Evolutionary conservation across 2,888 invertebrate species (phyloP).

Genomic region (Chymomyza fuscimana): DNA sequence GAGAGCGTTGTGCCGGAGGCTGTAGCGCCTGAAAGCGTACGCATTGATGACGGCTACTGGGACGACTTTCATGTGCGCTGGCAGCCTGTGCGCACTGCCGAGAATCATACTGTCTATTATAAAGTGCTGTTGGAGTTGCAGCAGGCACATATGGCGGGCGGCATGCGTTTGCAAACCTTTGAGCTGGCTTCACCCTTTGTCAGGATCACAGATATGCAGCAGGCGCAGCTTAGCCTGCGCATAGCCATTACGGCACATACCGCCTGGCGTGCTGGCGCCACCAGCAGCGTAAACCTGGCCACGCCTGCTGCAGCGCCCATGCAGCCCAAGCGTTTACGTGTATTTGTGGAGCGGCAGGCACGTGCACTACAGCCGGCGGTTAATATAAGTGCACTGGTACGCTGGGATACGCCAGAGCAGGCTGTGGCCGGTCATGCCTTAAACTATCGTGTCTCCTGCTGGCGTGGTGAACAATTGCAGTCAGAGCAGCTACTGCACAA

Average conservation of each 20-base stretch:
- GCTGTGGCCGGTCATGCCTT: slow-evolving; percentile 80
- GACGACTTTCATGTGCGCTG: slow-evolving; percentile 91
- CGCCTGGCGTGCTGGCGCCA: slow-evolving; percentile 89
- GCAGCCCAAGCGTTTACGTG: slow-evolving; percentile 86
- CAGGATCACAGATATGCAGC: slow-evolving; percentile 74
- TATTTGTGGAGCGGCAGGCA: slow-evolving; percentile 84
- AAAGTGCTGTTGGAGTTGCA: slow-evolving; percentile 66
- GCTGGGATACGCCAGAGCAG: slow-evolving; percentile 89
- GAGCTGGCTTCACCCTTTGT: slow-evolving; percentile 77
- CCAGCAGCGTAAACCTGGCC: slow-evolving; percentile 83
- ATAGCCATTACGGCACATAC: slow-evolving; percentile 90
- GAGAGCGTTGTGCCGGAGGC: slow-evolving; percentile 87
- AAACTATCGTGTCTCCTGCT: slow-evolving; percentile 85
- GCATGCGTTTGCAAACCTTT: slow-evolving; percentile 45
- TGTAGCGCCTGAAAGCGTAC: slow-evolving; percentile 85
- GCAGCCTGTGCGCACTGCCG: slow-evolving; percentile 87
- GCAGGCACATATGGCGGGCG: slow-evolving; percentile 40
- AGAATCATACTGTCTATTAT: slow-evolving; percentile 90
- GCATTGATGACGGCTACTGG: slow-evolving; percentile 86
- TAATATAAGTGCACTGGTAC: slow-evolving; percentile 83
- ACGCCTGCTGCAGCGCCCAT: slow-evolving; percentile 92
- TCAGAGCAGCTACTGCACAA: slow-evolving; percentile 56
- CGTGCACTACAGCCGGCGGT: slow-evolving; percentile 67
- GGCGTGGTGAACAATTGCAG: slow-evolving; percentile 80
- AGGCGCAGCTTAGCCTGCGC: slow-evolving; percentile 86